These are phyloP conservation scores for Aleiodes sp. DNA, from an alignment of 1,140 invertebrate species.

Conservation along the genomic window DNA sequence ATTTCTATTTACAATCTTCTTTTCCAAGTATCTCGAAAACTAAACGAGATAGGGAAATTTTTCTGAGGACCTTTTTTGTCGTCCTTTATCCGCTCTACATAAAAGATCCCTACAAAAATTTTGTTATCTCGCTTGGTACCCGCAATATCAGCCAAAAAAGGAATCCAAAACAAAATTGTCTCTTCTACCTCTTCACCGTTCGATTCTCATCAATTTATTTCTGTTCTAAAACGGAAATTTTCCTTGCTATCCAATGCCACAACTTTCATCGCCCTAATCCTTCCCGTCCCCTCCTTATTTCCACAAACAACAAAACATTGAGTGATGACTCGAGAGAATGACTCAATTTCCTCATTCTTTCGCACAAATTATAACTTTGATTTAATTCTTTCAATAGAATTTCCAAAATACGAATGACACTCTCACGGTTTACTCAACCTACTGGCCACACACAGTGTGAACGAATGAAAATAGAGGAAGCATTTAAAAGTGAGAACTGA, in stretches of 20 bases:
- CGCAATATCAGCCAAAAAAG: too few relatives aligned
- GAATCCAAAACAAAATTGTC: not conserved
- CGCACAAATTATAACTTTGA: not conserved
- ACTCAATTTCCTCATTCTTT: not conserved
- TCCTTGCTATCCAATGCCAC: not conserved
- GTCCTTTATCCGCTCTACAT: not conserved
- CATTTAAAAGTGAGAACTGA: constrained; percentile 3
- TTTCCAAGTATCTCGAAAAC: too few relatives aligned
- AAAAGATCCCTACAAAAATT: not conserved
- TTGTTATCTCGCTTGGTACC: not conserved
- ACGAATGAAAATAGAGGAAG: constrained; percentile 16
- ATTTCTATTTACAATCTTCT: too few relatives aligned
- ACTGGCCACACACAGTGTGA: constrained; percentile 4
- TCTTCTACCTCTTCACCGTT: not conserved
- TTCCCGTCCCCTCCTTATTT: not conserved
- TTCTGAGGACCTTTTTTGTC: not conserved
- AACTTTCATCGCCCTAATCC: not conserved
- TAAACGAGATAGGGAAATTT: too few relatives aligned
- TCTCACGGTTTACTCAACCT: constrained; percentile 38
- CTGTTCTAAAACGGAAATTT: not conserved
- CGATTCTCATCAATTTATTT: too few relatives aligned
- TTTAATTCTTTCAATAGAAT: not conserved
- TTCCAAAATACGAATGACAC: constrained; percentile 38
- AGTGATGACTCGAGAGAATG: not conserved
- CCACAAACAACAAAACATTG: not conserved